A percentile compares a stretch with the other conserved stretches of the same genome.
Conservation (phyloP, 2,797 vertebrate species). For the Dendrocincla tyrannina region DNA sequence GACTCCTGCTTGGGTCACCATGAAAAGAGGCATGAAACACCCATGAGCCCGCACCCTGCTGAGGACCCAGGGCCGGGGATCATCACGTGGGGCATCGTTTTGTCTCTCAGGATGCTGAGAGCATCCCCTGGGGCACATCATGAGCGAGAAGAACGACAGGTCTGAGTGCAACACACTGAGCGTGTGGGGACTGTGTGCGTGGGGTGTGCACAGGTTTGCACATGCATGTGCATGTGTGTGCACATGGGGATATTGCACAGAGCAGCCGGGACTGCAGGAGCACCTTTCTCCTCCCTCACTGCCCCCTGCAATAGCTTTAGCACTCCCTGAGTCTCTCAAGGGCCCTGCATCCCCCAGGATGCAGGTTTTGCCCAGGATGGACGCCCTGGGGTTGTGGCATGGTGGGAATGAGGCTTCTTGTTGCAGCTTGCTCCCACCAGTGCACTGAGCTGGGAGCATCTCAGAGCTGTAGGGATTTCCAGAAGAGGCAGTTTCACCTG, state of each 20-base stretch:
- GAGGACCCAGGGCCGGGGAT: neutral
- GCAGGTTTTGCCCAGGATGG: neutral
- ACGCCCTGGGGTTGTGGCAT: fast-evolving
- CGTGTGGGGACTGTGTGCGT: neutral
- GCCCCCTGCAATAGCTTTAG: neutral
- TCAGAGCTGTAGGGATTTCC: neutral
- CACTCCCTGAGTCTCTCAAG: neutral
- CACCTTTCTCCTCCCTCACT: neutral
- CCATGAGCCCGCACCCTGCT: neutral
- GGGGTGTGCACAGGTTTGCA: neutral
- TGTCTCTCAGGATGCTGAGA: neutral
- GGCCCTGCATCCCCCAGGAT: no score
- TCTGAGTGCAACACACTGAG: neutral
- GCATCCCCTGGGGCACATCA: neutral
- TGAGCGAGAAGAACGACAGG: neutral
- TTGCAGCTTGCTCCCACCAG: fast-evolving
- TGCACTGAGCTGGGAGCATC: neutral
- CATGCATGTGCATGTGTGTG: neutral
- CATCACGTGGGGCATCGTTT: no score
- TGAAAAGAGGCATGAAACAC: neutral
- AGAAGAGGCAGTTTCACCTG: neutral
- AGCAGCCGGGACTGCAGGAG: neutral
- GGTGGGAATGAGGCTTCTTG: fast-evolving
- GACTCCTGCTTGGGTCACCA: neutral
- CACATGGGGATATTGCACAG: fast-evolving